A percentile compares a stretch with the other conserved stretches of the same genome.
Evolutionary conservation across 2,888 invertebrate genomes (phyloP).

Genomic region (Eumerus sabulonum): DNA sequence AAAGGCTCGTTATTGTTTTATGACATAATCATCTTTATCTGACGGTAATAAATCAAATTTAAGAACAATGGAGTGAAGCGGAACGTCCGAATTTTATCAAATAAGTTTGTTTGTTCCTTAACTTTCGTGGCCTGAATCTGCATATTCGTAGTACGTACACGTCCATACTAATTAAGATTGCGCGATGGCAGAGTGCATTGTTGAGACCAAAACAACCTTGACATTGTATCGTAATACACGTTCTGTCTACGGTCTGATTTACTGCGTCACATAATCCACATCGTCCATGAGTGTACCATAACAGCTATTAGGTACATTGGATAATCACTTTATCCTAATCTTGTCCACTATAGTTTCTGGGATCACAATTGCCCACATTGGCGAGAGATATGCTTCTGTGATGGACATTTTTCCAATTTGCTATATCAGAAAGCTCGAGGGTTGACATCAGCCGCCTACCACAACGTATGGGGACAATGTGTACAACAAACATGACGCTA

Average conservation of each 20-base stretch:
- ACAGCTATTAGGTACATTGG: background rate
- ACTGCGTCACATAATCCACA: too few species aligned
- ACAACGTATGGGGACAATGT: slow-evolving; percentile 25
- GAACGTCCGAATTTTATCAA: too few species aligned
- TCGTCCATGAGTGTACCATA: too few species aligned
- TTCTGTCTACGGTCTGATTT: slow-evolving; percentile 4
- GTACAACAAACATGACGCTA: slow-evolving; percentile 8
- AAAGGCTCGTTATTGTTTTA: too few species aligned
- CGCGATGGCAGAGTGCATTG: slow-evolving; percentile 9
- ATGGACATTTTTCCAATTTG: slow-evolving; percentile 38
- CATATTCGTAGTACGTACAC: background rate
- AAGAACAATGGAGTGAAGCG: too few species aligned
- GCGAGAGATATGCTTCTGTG: slow-evolving; percentile 24
- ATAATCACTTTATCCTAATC: slow-evolving; percentile 48
- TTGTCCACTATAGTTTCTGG: background rate
- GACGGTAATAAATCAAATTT: too few species aligned
- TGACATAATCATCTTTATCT: too few species aligned
- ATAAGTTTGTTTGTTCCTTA: too few species aligned
- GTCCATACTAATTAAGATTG: slow-evolving; percentile 1
- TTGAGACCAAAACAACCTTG: slow-evolving; percentile 39
- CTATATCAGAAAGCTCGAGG: background rate
- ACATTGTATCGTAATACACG: slow-evolving; percentile 35
- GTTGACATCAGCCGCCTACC: slow-evolving; percentile 27
- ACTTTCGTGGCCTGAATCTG: too few species aligned
- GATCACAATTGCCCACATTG: slow-evolving; percentile 29